phyloP scores from a whole-genome alignment of 1,140 invertebrate species.

The Pogonomyrmex barbatus region DNA sequence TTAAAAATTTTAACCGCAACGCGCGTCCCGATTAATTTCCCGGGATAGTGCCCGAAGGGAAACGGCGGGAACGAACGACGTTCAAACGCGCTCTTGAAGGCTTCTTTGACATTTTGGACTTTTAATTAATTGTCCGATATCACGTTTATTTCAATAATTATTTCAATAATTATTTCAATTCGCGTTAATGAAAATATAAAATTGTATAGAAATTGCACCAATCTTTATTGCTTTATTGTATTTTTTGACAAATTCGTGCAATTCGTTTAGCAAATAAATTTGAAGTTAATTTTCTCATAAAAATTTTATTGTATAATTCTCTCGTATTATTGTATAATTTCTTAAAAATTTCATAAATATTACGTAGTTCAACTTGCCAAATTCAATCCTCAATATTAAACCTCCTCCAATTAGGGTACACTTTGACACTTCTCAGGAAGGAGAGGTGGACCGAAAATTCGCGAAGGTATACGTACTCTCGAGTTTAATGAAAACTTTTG shows the following conservation, averaged over 20 bases:
- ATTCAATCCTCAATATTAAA: conserved; percentile 31
- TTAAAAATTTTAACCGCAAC: conserved; percentile 58
- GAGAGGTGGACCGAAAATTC: neutral
- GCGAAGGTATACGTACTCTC: neutral
- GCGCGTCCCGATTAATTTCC: conserved; percentile 46
- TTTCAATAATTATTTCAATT: neutral
- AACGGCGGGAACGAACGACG: neutral
- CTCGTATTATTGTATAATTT: neutral
- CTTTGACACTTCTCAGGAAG: neutral
- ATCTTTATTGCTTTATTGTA: neutral
- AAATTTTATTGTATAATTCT: neutral
- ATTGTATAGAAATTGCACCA: neutral
- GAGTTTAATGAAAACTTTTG: conserved; percentile 17
- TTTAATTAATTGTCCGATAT: conserved; percentile 39
- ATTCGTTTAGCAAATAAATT: neutral
- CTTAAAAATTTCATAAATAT: neutral
- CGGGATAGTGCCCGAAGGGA: neutral
- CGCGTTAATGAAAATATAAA: neutral
- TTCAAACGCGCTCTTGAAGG: neutral
- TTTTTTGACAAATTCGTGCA: neutral
- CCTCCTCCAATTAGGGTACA: neutral
- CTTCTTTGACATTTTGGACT: conserved; percentile 15
- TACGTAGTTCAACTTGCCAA: neutral
- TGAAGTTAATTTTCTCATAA: neutral
- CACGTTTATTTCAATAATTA: neutral